Evolutionary conservation across 2,797 vertebrate genomes (phyloP).

Genomic region (Ficedula albicollis): DNA sequence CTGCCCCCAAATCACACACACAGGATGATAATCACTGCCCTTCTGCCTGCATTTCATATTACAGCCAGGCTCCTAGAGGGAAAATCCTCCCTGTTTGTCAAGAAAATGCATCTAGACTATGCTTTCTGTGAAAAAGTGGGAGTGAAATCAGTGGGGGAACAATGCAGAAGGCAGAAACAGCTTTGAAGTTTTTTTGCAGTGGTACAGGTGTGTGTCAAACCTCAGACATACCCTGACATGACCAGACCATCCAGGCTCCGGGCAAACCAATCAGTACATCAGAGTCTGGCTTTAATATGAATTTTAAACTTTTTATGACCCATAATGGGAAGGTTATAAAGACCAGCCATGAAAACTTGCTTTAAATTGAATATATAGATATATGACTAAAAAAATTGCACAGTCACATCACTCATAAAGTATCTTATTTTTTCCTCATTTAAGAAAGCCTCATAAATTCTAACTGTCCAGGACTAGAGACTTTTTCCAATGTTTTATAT

Average conservation of each 20-base stretch:
- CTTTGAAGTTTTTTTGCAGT: neutral
- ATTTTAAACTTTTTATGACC: neutral
- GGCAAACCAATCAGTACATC: neutral
- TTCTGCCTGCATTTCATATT: neutral
- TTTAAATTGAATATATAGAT: neutral
- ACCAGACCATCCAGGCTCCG: neutral
- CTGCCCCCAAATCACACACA: neutral
- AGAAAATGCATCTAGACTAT: neutral
- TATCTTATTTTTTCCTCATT: neutral
- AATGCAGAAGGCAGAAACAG: neutral
- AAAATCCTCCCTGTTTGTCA: neutral
- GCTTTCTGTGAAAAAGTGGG: neutral
- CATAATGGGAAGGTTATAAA: neutral
- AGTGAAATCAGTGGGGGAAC: neutral
- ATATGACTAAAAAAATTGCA: neutral
- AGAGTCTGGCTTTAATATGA: neutral
- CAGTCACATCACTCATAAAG: neutral
- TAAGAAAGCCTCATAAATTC: neutral
- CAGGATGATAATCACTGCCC: neutral
- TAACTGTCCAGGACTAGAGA: neutral
- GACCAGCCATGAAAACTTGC: neutral
- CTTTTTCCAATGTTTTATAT: neutral
- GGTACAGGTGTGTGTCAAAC: accelerated
- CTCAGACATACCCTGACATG: accelerated
- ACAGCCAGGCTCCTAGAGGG: neutral